Conservation (phyloP, 1,140 invertebrate genomes). For the Hypsibius dujardini region DNA sequence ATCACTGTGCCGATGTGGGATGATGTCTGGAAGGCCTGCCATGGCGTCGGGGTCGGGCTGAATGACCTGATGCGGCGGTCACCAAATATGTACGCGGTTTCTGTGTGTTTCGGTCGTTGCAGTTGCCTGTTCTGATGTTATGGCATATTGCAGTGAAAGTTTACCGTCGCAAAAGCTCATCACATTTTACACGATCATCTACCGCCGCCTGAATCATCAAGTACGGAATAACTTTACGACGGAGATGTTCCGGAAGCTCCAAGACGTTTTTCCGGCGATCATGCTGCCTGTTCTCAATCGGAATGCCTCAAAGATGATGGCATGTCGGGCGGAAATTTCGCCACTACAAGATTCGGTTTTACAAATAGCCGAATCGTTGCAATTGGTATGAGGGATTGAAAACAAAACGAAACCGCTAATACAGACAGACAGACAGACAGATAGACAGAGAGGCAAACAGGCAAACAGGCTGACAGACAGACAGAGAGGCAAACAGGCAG, state of each 20-base stretch:
- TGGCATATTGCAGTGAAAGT: background rate
- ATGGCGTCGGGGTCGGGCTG: conserved; percentile 58
- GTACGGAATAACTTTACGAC: background rate
- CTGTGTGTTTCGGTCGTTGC: too few species aligned
- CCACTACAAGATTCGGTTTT: conserved; percentile 65
- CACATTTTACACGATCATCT: background rate
- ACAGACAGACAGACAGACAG: too few species aligned
- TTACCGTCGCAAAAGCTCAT: conserved; percentile 10
- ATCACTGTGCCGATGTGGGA: conserved; percentile 43
- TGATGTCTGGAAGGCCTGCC: conserved; percentile 63
- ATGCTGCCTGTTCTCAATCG: conserved; percentile 5
- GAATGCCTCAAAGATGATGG: background rate
- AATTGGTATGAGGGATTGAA: too few species aligned
- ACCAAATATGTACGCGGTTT: conserved; percentile 31
- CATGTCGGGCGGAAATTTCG: conserved; percentile 36
- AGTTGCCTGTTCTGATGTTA: too few species aligned
- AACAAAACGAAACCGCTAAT: too few species aligned
- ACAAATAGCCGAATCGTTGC: conserved; percentile 56
- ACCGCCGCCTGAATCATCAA: background rate
- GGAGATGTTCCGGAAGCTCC: conserved; percentile 3
- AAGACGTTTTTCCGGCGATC: background rate
- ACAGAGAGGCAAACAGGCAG: too few species aligned
- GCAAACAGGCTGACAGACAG: too few species aligned
- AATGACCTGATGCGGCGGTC: conserved; percentile 25
- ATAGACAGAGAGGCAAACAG: too few species aligned